Conservation (phyloP, 2,888 invertebrate species). For the Cinara cedri region DNA sequence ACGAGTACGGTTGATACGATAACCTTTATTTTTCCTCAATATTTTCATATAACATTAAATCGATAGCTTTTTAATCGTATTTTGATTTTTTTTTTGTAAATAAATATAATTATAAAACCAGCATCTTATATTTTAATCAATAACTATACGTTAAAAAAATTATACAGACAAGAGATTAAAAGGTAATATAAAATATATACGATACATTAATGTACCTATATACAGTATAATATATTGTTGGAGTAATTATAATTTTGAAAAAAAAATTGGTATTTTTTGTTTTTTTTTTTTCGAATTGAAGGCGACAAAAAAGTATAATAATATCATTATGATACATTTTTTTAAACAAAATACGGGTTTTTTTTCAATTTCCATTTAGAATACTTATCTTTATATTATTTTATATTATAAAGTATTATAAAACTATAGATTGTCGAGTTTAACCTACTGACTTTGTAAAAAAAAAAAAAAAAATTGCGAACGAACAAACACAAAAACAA, state of each 20-base stretch:
- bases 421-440: slow-evolving; percentile 52
- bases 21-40: too few relatives aligned
- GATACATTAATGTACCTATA: neutral
- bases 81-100: too few relatives aligned
- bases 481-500: neutral
- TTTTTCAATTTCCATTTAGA: neutral
- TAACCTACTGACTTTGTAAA: slow-evolving; percentile 33
- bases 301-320: neutral
- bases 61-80: too few relatives aligned
- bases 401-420: neutral
- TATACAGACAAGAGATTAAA: too few relatives aligned
- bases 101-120: too few relatives aligned
- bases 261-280: neutral
- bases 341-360: slow-evolving; percentile 15
- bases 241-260: too few relatives aligned
- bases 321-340: slow-evolving; percentile 11
- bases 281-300: neutral
- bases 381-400: slow-evolving; percentile 8
- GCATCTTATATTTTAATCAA: too few relatives aligned
- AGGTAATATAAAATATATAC: too few relatives aligned
- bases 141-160: too few relatives aligned
- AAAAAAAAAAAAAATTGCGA: slow-evolving; percentile 2
- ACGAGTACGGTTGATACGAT: too few relatives aligned
- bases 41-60: too few relatives aligned
- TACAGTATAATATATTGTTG: neutral